A percentile compares a stretch with the other conserved stretches of the same genome.
phyloP scores from a whole-genome alignment of 1,140 invertebrate species.

The Harpegnathos saltator region DNA sequence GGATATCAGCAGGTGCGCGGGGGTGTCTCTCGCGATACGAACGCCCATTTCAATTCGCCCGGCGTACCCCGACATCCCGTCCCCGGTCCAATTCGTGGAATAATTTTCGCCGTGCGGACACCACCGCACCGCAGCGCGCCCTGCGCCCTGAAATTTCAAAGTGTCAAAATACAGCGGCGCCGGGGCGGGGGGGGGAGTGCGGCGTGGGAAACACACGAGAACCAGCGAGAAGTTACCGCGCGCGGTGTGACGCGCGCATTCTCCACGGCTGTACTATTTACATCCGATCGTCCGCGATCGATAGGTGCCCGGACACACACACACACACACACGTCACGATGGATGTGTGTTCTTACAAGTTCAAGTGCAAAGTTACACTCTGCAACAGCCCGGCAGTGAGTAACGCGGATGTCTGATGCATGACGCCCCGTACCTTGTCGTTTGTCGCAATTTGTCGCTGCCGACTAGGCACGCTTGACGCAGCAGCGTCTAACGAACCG shows the following conservation, averaged over 20 bases:
- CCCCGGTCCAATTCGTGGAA: no score
- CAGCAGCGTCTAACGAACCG: background rate
- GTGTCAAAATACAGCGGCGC: no score
- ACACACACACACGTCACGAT: background rate
- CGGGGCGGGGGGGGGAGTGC: no score
- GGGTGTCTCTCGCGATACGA: no score
- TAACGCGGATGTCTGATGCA: background rate
- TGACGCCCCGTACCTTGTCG: background rate
- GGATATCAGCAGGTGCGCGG: no score
- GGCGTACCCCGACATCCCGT: no score
- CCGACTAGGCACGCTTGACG: background rate
- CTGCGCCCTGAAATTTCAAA: background rate
- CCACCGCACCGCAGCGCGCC: background rate
- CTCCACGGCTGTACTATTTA: slow-evolving; percentile 1
- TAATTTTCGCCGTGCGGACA: no score
- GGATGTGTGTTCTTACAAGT: background rate
- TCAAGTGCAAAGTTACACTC: background rate
- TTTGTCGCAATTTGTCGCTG: background rate
- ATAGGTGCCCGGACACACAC: background rate
- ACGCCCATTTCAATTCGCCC: no score
- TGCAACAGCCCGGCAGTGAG: background rate
- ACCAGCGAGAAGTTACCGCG: no score
- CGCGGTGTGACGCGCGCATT: background rate
- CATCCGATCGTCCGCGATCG: slow-evolving; percentile 8
- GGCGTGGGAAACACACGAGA: no score